Evolutionary conservation across 2,888 invertebrate species (phyloP).

Genomic region (Exephanes ischioxanthus): DNA sequence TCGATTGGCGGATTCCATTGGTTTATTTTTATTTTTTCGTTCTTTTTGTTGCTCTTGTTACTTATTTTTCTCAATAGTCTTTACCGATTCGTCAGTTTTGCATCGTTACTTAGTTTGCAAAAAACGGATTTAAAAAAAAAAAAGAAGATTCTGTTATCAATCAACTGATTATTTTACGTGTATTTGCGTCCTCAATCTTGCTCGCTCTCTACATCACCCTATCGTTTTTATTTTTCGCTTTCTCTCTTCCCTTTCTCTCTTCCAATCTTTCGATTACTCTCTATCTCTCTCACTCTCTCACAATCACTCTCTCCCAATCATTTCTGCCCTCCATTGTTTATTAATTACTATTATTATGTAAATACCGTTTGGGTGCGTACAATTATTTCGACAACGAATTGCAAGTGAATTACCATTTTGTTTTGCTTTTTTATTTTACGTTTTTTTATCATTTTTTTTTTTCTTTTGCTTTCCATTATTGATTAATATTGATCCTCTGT

Average conservation of each 20-base stretch:
- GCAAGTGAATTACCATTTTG: constrained; percentile 66
- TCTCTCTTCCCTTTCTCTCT: constrained; percentile 64
- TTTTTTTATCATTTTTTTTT: constrained; percentile 14
- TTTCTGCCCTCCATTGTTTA: constrained; percentile 55
- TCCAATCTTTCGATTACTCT: constrained; percentile 66
- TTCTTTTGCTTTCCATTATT: constrained; percentile 53
- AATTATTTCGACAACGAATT: constrained; percentile 69
- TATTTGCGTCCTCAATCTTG: constrained; percentile 62
- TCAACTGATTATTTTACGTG: constrained; percentile 67
- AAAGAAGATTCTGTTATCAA: constrained; percentile 51
- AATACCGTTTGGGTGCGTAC: constrained; percentile 68
- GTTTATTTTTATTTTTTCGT: constrained; percentile 46
- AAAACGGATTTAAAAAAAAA: constrained; percentile 15
- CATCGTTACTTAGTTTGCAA: constrained; percentile 49
- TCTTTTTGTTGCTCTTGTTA: constrained; percentile 39
- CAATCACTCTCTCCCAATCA: constrained; percentile 68
- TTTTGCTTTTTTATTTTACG: constrained; percentile 32
- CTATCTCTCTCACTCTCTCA: constrained; percentile 67
- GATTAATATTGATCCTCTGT: constrained; percentile 50
- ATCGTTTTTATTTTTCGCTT: constrained; percentile 58
- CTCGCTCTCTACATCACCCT: constrained; percentile 61
- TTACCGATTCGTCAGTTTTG: constrained; percentile 23
- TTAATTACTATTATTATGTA: constrained; percentile 69
- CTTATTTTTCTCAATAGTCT: constrained; percentile 30
- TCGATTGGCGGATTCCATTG: constrained; percentile 72